Evolutionary conservation across 2,797 vertebrate genomes (phyloP), one percentile per base, ranked within the genome.

Genomic region (Percopsis omiscomaycus): DNA sequence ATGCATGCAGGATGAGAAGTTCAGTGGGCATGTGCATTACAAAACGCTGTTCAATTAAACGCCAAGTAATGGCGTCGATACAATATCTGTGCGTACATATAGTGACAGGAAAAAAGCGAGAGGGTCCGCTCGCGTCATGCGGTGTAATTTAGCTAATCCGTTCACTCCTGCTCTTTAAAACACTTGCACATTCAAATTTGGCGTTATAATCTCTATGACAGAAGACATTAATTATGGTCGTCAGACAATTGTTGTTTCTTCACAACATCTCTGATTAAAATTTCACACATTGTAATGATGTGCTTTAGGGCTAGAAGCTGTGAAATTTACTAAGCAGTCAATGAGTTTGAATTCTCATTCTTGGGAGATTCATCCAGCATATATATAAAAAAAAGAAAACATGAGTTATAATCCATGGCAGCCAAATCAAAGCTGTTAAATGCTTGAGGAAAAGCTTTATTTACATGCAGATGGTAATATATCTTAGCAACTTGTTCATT

Each of bases 231-330:
- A 96, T 98, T 96, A 96, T 90, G 93, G 92, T 92, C 93, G 89
- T 94, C 91, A 94, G 92, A 93, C 93, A 94, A 94, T 94, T 92
- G 86, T 94, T 95, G 94, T 93, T 96, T 94, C 93, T 93, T 95
- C 92, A 92, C 93, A 96, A 96, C 93, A 94, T 95, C 95, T 94
- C 93, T 95, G 94, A 97, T 97, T 96, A 95, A 94, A 96, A 96
- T 96, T 97, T 97, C 95, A 95, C 95, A 95, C 94, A 84, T 95
- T 94, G 93, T 94, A 94, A 94, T 95, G 94, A 96, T 93, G 94
- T 94, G 94, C 93, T 93, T 93, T 92, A 93, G 94, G 91, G 92
- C 90, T 93, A 93, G 92, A 93, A 94, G 93, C 93, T 94, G 93
- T 93, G 94, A 96, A 95, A 94, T 95, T 91, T 91, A 92, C 93